Evolutionary conservation across 2,113 vertebrate species (phyloP), one percentile per base, ranked within the genome.

Genomic region (Todiramphus chloris): DNA sequence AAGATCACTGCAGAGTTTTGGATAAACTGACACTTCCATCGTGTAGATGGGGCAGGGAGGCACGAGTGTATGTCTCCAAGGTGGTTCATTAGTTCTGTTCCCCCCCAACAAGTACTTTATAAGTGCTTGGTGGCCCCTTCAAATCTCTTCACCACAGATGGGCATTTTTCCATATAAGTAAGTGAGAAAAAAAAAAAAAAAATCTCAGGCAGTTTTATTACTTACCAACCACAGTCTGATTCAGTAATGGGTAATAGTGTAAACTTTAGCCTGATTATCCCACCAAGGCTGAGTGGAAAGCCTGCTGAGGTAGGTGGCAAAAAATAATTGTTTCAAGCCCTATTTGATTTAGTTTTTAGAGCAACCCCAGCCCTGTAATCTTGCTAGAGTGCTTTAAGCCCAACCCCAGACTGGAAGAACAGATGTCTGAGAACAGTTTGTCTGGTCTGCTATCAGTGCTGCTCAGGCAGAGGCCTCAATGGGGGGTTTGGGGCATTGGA

Each of bases 381-480:
- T 27, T 33, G 23, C 59, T 44, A 12, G 59, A 58, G n/a, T 39
- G 53, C 48, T 68, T 53, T 27, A 56, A 72, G 35, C 48, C 17
- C 0, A 43, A 2, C 6, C 16, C 31, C 15, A 2, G 39, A 5
- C 20, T 43, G 72, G 13, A 60, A 8, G 31, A 3, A 10, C 15
- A 30, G 18, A 1, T 46, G 48, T 8, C 25, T 24, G 30, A 44
- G 69, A 30, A 13, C 35, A 3, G 58, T 24, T 55, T 59, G 27
- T 8, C 46, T 2, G 8, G 25, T 50, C 53, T 82, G 62, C 33
- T 81, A 3, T 35, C 11, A 0, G 50, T 66, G 0, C 62, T 67
- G 46, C 66, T 75, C 62, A 41, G 60, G 41, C 41, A 15, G 62
- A 11, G 48, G 2, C 69, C 25, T 35, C 0, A 0, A 28, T 6